These are phyloP conservation scores for Myotis lucifugus DNA, from an alignment of 2,113 vertebrate species.

Conservation along the genomic window DNA sequence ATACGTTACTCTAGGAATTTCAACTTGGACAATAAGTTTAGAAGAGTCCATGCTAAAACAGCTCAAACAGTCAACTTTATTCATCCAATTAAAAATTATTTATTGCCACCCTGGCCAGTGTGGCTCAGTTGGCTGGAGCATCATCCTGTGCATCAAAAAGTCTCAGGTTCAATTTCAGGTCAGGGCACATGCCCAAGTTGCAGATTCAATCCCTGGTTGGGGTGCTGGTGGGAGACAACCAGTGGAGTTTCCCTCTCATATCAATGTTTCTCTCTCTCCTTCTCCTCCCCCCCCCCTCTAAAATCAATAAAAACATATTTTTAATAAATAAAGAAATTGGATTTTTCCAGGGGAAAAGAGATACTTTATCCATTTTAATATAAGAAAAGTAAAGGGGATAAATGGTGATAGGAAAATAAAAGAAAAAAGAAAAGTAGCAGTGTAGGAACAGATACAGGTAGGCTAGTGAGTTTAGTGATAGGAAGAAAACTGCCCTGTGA, in stretches of 20 bases:
- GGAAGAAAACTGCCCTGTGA: neutral
- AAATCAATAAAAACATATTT: no score
- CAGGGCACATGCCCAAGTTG: no score
- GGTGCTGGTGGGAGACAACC: no score
- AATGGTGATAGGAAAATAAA: no score
- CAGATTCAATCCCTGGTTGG: no score
- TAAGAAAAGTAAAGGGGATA: neutral
- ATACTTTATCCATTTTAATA: neutral
- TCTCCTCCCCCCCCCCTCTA: no score
- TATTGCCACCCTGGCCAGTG: neutral
- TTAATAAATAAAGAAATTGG: neutral
- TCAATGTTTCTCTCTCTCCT: no score
- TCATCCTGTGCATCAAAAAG: no score
- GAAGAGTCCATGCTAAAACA: neutral
- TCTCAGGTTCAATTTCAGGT: no score
- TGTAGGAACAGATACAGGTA: neutral
- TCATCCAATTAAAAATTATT: slow-evolving; percentile 12
- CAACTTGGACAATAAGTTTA: slow-evolving; percentile 1
- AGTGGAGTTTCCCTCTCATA: no score
- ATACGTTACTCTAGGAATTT: slow-evolving; percentile 5
- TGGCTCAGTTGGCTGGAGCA: no score
- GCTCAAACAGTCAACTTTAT: neutral
- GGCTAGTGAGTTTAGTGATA: neutral
- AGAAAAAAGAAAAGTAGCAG: neutral
- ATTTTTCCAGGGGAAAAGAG: neutral